Evolutionary conservation across 2,113 vertebrate genomes (phyloP).

Genomic region (Eretmochelys imbricata): DNA sequence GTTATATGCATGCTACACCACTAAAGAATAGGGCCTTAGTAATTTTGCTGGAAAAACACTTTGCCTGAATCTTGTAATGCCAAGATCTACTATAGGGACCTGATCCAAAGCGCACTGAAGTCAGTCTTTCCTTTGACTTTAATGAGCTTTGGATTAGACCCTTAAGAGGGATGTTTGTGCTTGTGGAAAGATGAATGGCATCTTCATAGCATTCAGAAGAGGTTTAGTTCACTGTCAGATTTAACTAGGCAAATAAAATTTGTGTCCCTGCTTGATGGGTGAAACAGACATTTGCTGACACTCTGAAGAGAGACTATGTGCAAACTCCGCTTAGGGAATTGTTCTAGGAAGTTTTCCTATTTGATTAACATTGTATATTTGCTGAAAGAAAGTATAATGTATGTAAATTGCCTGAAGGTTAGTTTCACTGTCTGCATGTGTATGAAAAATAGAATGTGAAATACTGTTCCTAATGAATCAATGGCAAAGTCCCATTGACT

Average conservation of each 20-base stretch:
- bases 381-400: background rate
- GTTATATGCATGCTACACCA: slow-evolving; percentile 27
- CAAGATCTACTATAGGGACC: background rate
- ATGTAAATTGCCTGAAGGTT: background rate
- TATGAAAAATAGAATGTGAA: background rate
- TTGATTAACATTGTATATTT: background rate
- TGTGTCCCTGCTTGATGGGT: background rate
- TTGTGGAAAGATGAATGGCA: background rate
- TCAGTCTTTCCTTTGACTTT: slow-evolving; percentile 3
- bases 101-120: background rate
- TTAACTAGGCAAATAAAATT: background rate
- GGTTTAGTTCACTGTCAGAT: background rate
- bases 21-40: slow-evolving; percentile 18
- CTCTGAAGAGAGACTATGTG: background rate
- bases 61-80: background rate
- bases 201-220: slow-evolving; percentile 24
- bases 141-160: background rate
- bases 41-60: background rate
- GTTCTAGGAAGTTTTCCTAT: background rate
- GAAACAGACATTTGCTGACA: background rate
- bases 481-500: background rate
- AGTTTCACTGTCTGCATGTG: background rate
- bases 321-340: background rate
- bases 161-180: background rate
- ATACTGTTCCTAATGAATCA: rapidly evolving